A percentile compares a stretch with the other conserved stretches of the same genome.
These are phyloP conservation scores for Gnathonemus longibarbis DNA, from an alignment of 2,113 vertebrate genomes.

Conservation along the genomic window DNA sequence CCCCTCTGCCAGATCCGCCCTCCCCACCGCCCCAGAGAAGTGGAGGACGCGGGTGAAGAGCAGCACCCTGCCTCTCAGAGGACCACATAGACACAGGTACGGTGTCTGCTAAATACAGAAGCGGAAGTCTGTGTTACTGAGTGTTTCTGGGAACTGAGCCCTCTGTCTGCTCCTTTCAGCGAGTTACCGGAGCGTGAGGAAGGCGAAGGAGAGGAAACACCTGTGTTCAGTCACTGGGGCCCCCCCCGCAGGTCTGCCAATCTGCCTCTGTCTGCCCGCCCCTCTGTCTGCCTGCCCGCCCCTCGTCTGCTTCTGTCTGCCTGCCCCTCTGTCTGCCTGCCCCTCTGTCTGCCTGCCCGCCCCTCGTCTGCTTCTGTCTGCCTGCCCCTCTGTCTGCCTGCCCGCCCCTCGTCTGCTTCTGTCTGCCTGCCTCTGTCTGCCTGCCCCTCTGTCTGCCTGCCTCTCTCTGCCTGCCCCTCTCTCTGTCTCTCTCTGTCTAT, in stretches of 20 bases:
- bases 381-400: too few relatives aligned
- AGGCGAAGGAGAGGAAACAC: conserved; percentile 94
- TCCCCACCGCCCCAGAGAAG: background rate
- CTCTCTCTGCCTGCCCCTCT: too few relatives aligned
- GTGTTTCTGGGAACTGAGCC: background rate
- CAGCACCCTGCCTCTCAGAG: conserved; percentile 37
- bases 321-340: too few relatives aligned
- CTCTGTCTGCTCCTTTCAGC: conserved; percentile 47
- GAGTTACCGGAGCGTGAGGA: conserved; percentile 88
- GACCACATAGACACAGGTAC: conserved; percentile 37
- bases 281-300: too few relatives aligned
- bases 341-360: too few relatives aligned
- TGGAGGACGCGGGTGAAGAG: conserved; percentile 38
- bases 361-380: too few relatives aligned
- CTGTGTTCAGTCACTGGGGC: conserved; percentile 91
- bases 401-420: too few relatives aligned
- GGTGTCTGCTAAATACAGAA: background rate
- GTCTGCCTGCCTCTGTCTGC: too few relatives aligned
- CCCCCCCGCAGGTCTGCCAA: conserved; percentile 65
- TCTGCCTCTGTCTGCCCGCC: too few relatives aligned
- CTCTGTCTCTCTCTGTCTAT: background rate
- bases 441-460: too few relatives aligned
- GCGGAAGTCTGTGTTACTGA: background rate
- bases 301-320: too few relatives aligned
- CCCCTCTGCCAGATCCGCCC: background rate